A percentile compares a stretch with the other conserved stretches of the same genome.
Conservation (phyloP, 1,140 invertebrate genomes). For the Microplitis demolitor region DNA sequence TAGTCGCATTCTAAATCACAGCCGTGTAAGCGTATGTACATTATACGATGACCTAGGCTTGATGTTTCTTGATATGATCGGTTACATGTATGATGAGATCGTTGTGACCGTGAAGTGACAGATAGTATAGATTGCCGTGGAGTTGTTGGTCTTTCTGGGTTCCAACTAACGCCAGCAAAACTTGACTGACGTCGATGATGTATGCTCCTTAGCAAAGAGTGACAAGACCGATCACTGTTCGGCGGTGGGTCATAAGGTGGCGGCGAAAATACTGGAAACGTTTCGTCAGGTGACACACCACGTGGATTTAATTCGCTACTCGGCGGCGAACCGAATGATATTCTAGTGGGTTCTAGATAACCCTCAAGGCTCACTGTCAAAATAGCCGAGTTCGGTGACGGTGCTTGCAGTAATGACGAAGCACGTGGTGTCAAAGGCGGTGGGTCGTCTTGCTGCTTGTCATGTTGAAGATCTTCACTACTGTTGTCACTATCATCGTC, state of each 20-base stretch:
- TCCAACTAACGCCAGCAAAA: slow-evolving; percentile 64
- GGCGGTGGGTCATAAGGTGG: slow-evolving; percentile 65
- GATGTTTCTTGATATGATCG: slow-evolving; percentile 18
- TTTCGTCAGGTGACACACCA: slow-evolving; percentile 74
- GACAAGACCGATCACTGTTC: slow-evolving; percentile 28
- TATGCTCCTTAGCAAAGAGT: slow-evolving; percentile 38
- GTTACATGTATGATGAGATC: slow-evolving; percentile 85
- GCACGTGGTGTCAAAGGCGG: slow-evolving; percentile 63
- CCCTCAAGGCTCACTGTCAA: slow-evolving; percentile 83
- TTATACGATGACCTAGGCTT: slow-evolving; percentile 36
- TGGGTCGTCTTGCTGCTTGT: slow-evolving; percentile 41
- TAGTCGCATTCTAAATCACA: background rate
- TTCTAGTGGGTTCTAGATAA: slow-evolving; percentile 79
- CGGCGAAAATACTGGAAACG: slow-evolving; percentile 83
- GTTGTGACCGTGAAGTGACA: slow-evolving; percentile 71
- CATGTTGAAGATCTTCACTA: slow-evolving; percentile 11
- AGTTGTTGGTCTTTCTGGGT: slow-evolving; percentile 55
- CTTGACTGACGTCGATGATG: slow-evolving; percentile 52
- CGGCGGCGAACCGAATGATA: slow-evolving; percentile 78
- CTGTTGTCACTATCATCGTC: slow-evolving; percentile 46
- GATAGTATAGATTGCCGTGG: slow-evolving; percentile 72
- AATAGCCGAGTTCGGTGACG: slow-evolving; percentile 82
- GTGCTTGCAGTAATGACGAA: slow-evolving; percentile 65
- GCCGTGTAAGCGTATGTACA: slow-evolving; percentile 52
- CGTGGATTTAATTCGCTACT: slow-evolving; percentile 71